Base-by-base conservation (phyloP, 2,113 vertebrate species). In the Lepus europaeus region DNA sequence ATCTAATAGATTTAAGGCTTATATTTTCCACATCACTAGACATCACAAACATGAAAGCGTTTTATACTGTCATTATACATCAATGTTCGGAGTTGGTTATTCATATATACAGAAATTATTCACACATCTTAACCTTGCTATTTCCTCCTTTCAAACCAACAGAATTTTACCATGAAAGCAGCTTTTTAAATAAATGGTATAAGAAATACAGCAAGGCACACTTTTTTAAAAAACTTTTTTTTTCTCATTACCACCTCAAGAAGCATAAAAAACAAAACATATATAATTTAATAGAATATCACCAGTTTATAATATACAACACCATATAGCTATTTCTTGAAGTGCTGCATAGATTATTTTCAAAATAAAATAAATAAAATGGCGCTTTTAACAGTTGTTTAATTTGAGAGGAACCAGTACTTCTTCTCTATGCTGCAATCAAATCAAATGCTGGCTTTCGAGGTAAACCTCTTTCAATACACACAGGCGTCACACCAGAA, bases 201-300 rank as follows among this genome's bases (percentile, higher is more conserved):
- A 98, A 99, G 99, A 99, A 99, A 99, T 98, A 99, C 98, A 99
- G 99, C 99, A 99, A 99, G 99, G 99, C 99, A 99, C 99, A 99
- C 99, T 98, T 99, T 99, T 98, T 98, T 97, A 97, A 98, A 98
- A 98, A 98, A 97, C 78, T 61, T 87, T 98, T 97, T 97, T 98
- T 98, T 98, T 98, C 97, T 98, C 97, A 97, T 98, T 98, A 98
- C 98, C 98, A 98, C 98, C 97, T 98, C 97, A 98, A 98, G 98
- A 98, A 98, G 98, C 97, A 98, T 98, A 98, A 98, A 98, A 98
- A 96, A 33, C 20, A 61, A 98, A 98, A 98, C 97, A 93, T 98
- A 98, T 97, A 97, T 98, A 98, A 98, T 98, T 98, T 98, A 97
- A 95, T 49, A 98, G 98, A 98, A 98, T 98, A 98, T 98, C 95